A percentile compares a stretch with the other conserved stretches of the same genome.
phyloP scores from a whole-genome alignment of 2,113 vertebrate genomes.

The Galeopterus variegatus region DNA sequence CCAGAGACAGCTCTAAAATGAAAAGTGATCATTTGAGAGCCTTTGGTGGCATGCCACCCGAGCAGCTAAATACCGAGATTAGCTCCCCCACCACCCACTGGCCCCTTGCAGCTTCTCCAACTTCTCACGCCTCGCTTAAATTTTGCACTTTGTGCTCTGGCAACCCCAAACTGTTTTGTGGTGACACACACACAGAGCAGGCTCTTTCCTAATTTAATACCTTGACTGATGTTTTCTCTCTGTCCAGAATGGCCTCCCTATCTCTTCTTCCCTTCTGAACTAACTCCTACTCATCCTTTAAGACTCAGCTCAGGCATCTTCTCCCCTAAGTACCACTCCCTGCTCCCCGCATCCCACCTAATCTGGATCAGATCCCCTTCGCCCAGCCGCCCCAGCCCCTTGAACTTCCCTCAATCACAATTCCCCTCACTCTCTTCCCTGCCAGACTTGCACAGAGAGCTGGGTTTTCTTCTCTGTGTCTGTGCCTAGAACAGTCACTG shows the following conservation, averaged over 20 bases:
- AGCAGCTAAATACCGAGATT: no score
- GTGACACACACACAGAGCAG: not conserved
- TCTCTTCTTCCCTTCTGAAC: not conserved
- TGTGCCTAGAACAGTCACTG: not conserved
- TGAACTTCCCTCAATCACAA: not conserved
- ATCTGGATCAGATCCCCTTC: not conserved
- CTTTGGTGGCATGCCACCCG: accelerated
- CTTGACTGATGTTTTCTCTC: not conserved
- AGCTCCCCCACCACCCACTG: not conserved
- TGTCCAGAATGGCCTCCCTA: not conserved
- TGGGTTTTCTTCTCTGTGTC: not conserved
- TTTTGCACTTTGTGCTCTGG: not conserved
- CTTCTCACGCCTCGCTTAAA: not conserved
- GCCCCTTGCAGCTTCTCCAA: accelerated
- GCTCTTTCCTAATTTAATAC: not conserved
- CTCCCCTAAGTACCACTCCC: not conserved
- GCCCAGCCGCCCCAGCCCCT: not conserved
- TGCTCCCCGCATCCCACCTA: not conserved
- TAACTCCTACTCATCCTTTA: not conserved
- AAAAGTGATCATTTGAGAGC: not conserved
- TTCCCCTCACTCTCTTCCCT: not conserved
- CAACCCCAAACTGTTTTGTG: not conserved
- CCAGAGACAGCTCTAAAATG: not conserved
- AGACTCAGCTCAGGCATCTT: not conserved
- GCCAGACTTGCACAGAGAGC: not conserved